Evolutionary conservation across 2,888 invertebrate genomes (phyloP).

Genomic region (Leuctra nigra): DNA sequence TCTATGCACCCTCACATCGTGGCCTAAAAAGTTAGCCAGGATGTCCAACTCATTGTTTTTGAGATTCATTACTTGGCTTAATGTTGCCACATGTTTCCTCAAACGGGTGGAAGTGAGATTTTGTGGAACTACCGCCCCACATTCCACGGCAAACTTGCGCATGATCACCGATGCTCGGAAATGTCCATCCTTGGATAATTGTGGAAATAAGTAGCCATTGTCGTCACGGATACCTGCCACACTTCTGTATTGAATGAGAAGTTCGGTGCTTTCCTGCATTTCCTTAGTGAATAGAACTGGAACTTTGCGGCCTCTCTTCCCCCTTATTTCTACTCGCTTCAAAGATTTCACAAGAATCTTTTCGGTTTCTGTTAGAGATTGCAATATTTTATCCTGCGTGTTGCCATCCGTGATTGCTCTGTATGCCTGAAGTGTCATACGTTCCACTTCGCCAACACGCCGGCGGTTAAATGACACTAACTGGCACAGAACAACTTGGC

Average conservation of each 20-base stretch:
- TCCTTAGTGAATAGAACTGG: constrained; percentile 32
- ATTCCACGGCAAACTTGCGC: background rate
- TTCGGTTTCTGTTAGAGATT: constrained; percentile 29
- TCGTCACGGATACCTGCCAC: background rate
- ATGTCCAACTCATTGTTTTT: constrained; percentile 19
- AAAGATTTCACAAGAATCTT: constrained; percentile 31
- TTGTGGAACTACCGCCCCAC: constrained; percentile 6
- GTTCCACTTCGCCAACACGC: constrained; percentile 32
- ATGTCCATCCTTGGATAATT: background rate
- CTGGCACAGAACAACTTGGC: constrained; percentile 28
- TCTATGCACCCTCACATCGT: constrained; percentile 17
- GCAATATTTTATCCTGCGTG: constrained; percentile 31
- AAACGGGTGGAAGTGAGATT: constrained; percentile 15
- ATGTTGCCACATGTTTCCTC: constrained; percentile 19
- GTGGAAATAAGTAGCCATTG: background rate
- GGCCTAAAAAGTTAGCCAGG: constrained; percentile 14
- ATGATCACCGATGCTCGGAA: constrained; percentile 1
- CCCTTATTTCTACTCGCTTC: constrained; percentile 32
- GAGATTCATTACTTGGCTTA: constrained; percentile 19
- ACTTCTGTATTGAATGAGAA: constrained; percentile 24
- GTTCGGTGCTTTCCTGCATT: constrained; percentile 30
- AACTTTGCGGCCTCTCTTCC: constrained; percentile 31
- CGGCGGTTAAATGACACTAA: constrained; percentile 32
- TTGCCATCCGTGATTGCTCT: background rate
- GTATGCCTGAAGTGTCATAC: constrained; percentile 28